Base-by-base conservation (phyloP, 2,888 invertebrate species). In the Drosophila sordidula region DNA sequence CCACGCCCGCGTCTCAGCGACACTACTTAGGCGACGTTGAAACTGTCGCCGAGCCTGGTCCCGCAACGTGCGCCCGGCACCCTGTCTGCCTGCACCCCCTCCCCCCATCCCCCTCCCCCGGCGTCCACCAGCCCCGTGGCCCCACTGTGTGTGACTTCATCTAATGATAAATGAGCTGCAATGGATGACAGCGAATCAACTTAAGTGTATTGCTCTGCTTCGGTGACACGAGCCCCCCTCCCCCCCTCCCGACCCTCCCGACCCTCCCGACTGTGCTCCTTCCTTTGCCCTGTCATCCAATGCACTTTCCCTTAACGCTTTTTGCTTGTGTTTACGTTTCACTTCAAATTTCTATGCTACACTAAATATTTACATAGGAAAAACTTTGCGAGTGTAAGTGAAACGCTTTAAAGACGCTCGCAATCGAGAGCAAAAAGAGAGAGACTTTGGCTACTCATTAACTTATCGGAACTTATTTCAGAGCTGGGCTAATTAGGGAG, bases 161-260 rank as follows among this genome's bases (percentile, higher is more conserved):
- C 87, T 85, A 82, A 90, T 90, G 90, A 90, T 90, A 90, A 90
- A 90, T 90, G 90, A 90, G 90, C 90, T 90, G 89, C 90, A 90
- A 89, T 90, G 84, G 89, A 89, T 90, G 90, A 90, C 90, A 90
- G 90, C 89, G 90, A 90, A 90, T 90, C 90, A 90, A 90, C 90
- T 89, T 90, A 90, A 90, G 90, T 90, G 90, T 90, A 90, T 90
- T 90, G 89, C 88, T 90, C 84, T 83, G 86, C 86, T 86, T 81
- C 83, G 69, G 66, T 81, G 69, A 59, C 75, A 50, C 65, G 52
- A 63, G 66, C 56, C 44, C 22, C 32, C 6, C 29, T 8, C 36
- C 3, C 16, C 22, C 22, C 25, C 12, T 39, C 46, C 44, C 34
- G 52, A 29, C 55, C 38, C 61, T 64, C 64, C 62, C 75, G 68